Evolutionary conservation across 2,888 invertebrate genomes (phyloP).

Genomic region (Nemotelus pantherinus): DNA sequence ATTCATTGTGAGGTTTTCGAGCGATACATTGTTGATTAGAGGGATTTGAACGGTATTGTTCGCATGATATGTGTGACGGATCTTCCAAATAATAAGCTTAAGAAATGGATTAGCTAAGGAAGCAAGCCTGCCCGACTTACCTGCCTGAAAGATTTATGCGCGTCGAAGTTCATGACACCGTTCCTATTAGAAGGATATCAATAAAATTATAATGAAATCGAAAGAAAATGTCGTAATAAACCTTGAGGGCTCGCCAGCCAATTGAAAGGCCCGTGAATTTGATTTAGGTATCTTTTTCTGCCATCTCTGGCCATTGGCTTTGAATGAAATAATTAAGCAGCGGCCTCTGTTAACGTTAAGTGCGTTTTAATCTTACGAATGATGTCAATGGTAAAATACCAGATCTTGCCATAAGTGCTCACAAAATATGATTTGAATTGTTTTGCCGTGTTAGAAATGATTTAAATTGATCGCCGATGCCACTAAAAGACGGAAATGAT

Average conservation of each 20-base stretch:
- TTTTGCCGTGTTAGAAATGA: too few species aligned
- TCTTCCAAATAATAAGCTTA: constrained; percentile 20
- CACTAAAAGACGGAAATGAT: too few species aligned
- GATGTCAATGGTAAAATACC: too few species aligned
- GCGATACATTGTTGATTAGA: constrained; percentile 10
- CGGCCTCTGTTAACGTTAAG: too few species aligned
- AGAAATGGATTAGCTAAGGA: constrained; percentile 24
- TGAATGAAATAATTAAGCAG: too few species aligned
- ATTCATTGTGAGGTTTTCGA: constrained; percentile 26
- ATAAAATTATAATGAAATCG: constrained; percentile 3
- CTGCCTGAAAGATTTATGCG: neutral
- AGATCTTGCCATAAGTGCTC: too few species aligned
- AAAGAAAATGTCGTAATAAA: neutral
- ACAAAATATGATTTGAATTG: too few species aligned
- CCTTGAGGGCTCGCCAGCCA: neutral
- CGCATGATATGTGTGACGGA: constrained; percentile 36
- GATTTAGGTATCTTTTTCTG: too few species aligned
- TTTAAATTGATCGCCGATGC: too few species aligned
- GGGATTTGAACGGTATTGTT: constrained; percentile 23
- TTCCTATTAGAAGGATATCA: constrained; percentile 18
- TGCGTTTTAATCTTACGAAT: too few species aligned
- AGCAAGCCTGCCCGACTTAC: neutral
- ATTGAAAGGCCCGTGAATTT: neutral
- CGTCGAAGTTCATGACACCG: constrained; percentile 11
- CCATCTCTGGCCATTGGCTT: too few species aligned